Conservation (phyloP, 2,797 vertebrate species). For the Chelonia mydas region DNA sequence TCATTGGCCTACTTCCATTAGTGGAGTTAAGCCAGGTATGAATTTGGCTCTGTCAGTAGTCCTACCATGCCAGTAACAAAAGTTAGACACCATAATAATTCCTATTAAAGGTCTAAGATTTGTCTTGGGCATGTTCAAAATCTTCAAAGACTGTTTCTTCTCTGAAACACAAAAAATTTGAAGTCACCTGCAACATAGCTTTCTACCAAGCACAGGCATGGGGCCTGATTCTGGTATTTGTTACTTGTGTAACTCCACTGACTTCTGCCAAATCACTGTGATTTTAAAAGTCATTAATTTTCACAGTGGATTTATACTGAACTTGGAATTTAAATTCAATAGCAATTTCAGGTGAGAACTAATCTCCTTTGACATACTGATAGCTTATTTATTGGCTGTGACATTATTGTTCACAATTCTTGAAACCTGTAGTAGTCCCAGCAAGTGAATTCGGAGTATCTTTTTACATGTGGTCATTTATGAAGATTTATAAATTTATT, state of each 20-base stretch:
- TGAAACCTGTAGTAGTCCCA: neutral
- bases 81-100: conserved; percentile 23
- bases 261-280: neutral
- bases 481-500: neutral
- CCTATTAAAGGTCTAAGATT: conserved; percentile 51
- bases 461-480: neutral
- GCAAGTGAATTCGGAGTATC: neutral
- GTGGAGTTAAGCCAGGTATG: conserved; percentile 16
- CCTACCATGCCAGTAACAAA: conserved; percentile 23
- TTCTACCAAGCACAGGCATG: neutral
- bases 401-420: neutral
- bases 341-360: neutral
- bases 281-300: neutral
- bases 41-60: conserved; percentile 19
- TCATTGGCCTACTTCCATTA: conserved; percentile 43
- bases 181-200: neutral
- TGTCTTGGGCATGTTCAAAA: conserved; percentile 27
- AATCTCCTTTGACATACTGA: neutral
- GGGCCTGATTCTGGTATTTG: neutral
- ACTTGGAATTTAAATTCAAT: neutral
- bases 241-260: conserved; percentile 5
- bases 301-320: neutral
- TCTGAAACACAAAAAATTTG: conserved; percentile 28
- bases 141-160: conserved; percentile 10
- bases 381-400: neutral